A percentile compares a stretch with the other conserved stretches of the same genome.
Conservation (phyloP, 2,888 invertebrate genomes). For the Tuberolachnus salignus region DNA sequence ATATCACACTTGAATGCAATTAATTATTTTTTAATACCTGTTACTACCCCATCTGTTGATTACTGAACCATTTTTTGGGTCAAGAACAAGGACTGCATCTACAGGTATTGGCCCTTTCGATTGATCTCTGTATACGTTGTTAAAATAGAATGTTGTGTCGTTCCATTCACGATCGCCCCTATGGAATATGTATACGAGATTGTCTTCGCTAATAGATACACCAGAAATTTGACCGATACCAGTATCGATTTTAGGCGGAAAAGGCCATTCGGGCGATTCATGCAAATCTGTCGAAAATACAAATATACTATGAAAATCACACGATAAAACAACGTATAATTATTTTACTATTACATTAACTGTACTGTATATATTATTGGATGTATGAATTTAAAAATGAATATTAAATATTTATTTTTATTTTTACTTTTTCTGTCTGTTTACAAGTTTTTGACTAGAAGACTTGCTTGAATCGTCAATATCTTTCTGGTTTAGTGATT, state of each 20-base stretch:
- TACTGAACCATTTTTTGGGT: constrained; percentile 78
- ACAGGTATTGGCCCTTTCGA: constrained; percentile 76
- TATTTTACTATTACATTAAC: not conserved
- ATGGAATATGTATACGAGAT: constrained; percentile 84
- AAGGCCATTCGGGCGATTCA: constrained; percentile 49
- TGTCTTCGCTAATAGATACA: constrained; percentile 78
- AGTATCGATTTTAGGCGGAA: constrained; percentile 36
- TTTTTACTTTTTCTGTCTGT: not conserved
- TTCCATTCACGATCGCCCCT: constrained; percentile 81
- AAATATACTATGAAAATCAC: not conserved
- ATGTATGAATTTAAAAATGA: no score
- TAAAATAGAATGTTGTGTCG: constrained; percentile 66
- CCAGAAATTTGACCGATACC: constrained; percentile 81
- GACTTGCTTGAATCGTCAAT: no score
- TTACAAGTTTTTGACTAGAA: no score
- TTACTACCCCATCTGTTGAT: constrained; percentile 82
- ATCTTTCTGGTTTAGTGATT: no score
- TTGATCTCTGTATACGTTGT: constrained; percentile 40
- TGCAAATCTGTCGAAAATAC: constrained; percentile 36
- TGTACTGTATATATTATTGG: no score
- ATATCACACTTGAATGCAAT: not conserved
- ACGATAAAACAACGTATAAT: no score
- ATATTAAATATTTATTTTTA: not conserved
- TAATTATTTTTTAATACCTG: constrained; percentile 40
- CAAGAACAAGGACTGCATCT: constrained; percentile 82